phyloP scores from a whole-genome alignment of 2,797 vertebrate species.

The Clarias fuscus region DNA sequence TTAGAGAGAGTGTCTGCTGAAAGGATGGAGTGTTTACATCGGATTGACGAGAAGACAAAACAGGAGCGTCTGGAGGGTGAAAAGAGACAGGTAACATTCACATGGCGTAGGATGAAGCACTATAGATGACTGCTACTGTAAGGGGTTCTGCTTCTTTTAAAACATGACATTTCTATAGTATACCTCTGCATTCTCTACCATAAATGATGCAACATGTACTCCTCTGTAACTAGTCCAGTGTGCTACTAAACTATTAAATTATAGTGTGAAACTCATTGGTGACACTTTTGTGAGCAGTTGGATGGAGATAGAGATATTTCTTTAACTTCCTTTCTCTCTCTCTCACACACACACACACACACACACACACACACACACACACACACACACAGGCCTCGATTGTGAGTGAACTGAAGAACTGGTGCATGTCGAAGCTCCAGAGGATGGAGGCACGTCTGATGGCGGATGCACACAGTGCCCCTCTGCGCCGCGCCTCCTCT shows the following conservation, averaged over 20 bases:
- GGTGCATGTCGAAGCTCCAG: constrained; percentile 94
- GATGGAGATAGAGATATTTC: neutral
- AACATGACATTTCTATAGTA: too few species aligned
- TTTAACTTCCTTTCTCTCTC: too few species aligned
- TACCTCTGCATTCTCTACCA: too few species aligned
- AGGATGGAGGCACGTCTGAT: constrained; percentile 84
- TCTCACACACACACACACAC: neutral
- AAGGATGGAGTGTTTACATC: constrained; percentile 84
- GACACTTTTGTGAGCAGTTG: too few species aligned
- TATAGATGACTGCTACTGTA: neutral
- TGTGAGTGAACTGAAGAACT: constrained; percentile 89
- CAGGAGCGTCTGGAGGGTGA: constrained; percentile 81
- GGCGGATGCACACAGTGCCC: constrained; percentile 70
- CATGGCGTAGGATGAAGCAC: neutral
- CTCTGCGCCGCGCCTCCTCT: constrained; percentile 65
- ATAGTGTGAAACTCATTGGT: too few species aligned
- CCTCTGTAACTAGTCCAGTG: too few species aligned
- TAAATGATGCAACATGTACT: too few species aligned
- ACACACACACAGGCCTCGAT: constrained; percentile 76
- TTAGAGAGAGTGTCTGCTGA: constrained; percentile 89
- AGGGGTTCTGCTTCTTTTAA: neutral
- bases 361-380: constrained; percentile 55
- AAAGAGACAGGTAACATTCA: constrained; percentile 82
- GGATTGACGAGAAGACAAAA: constrained; percentile 81
- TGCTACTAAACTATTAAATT: too few species aligned